These are phyloP conservation scores for Benitochromis conjunctus DNA, from an alignment of 2,113 vertebrate species.

Conservation along the genomic window DNA sequence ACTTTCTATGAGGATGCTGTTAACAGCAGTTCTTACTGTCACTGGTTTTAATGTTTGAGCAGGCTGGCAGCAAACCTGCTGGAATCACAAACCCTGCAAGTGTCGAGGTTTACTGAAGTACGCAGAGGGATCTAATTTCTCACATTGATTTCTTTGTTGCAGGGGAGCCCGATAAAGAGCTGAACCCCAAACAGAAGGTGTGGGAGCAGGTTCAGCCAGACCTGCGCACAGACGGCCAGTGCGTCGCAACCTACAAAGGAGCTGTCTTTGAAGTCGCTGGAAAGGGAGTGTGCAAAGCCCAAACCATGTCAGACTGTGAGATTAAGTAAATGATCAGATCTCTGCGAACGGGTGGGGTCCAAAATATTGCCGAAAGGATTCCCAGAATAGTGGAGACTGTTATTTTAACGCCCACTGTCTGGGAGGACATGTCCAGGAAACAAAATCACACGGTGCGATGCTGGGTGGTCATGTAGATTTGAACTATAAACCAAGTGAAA, in stretches of 20 bases:
- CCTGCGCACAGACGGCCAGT: slow-evolving; percentile 81
- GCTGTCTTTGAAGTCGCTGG: slow-evolving; percentile 88
- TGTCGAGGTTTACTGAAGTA: background rate
- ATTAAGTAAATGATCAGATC: slow-evolving; percentile 81
- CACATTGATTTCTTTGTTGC: background rate
- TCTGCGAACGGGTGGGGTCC: background rate
- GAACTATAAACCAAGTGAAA: background rate
- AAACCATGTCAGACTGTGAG: slow-evolving; percentile 89
- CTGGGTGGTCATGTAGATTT: background rate
- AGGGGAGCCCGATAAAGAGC: slow-evolving; percentile 90
- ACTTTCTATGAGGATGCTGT: background rate
- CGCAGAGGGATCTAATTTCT: background rate
- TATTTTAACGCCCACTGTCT: background rate
- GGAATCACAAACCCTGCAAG: background rate
- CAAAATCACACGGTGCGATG: background rate
- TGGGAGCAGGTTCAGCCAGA: slow-evolving; percentile 97
- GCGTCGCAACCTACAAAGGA: slow-evolving; percentile 91
- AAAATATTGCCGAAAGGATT: background rate
- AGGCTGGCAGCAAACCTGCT: background rate
- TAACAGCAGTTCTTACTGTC: background rate
- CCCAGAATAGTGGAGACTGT: background rate
- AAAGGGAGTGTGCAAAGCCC: slow-evolving; percentile 89
- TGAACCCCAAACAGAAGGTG: slow-evolving; percentile 90
- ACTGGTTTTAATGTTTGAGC: background rate
- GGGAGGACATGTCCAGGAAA: background rate